Evolutionary conservation across 2,113 vertebrate genomes (phyloP), one percentile per base, ranked within the genome.

Genomic region (Apaloderma vittatum): DNA sequence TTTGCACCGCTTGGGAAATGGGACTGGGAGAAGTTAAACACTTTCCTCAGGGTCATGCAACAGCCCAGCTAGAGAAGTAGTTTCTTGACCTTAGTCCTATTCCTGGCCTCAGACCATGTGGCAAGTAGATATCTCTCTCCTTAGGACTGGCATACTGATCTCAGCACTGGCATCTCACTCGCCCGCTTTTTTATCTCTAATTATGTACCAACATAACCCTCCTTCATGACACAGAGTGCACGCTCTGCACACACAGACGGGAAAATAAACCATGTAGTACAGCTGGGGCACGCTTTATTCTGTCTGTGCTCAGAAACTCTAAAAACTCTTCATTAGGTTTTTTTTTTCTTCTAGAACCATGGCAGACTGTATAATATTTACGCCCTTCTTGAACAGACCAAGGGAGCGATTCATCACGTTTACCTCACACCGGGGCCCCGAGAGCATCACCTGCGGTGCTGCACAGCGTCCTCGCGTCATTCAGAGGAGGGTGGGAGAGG

Each of bases 191-290:
- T 90, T 76, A 86, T 86, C 95, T 88, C 79, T 93, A 54, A 93
- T 95, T 93, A 95, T 62, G 83, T 58, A 73, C 79, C 84, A 92
- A 91, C 72, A 91, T 80, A 86, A 93, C 94, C 88, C 93, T 84
- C 83, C 83, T 79, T 92, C 91, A 86, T 94, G 76, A 91, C 71
- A 65, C 9, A 61, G 75, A 91, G 68, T 46, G 51, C 81, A 73
- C 3, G 3, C 93, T 90, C 59, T 63, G 88, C 76, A 77, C 81
- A 71, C 57, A 48, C 32, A 73, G 86, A 80, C 71, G 65, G 91
- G 59, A 62, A 78, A 68, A 74, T 20, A 21, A 86, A 72, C 82
- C n/a, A 9, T 10, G 21, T 61, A 3, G 71, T 61, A 85, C 74
- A 82, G 66, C 90, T 67, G 74, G 67, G 75, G 51, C 75, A 4